Conservation (phyloP, 2,888 invertebrate genomes). For the Monopis laevigella region DNA sequence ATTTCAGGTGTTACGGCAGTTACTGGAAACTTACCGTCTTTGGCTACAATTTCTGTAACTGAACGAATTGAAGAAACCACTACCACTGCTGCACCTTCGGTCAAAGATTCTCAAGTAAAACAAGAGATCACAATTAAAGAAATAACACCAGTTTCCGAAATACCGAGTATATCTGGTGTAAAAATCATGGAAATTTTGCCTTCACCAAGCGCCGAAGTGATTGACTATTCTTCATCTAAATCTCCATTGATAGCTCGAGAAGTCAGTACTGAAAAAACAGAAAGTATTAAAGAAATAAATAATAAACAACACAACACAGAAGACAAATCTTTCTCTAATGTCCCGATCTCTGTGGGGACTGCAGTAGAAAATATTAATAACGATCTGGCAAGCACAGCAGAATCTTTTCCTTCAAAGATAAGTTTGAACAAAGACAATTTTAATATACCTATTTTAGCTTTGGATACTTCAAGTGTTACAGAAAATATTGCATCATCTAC, state of each 20-base stretch:
- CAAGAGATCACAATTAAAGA: conserved; percentile 67
- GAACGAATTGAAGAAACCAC: conserved; percentile 25
- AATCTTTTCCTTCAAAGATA: conserved; percentile 44
- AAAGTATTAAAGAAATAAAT: no score
- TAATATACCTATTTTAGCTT: conserved; percentile 38
- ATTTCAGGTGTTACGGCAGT: conserved; percentile 47
- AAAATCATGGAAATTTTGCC: conserved; percentile 57
- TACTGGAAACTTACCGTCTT: conserved; percentile 31
- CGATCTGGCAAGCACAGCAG: no score
- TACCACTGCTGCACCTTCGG: conserved; percentile 22
- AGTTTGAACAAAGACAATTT: conserved; percentile 46
- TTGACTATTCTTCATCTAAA: conserved; percentile 50
- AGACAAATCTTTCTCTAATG: no score
- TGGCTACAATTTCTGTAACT: conserved; percentile 25
- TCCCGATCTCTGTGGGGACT: no score
- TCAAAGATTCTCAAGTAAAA: conserved; percentile 32
- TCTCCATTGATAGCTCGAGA: conserved; percentile 53
- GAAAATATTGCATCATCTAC: conserved; percentile 24
- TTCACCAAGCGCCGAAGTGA: conserved; percentile 41
- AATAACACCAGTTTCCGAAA: conserved; percentile 65
- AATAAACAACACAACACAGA: no score
- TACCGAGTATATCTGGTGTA: conserved; percentile 50
- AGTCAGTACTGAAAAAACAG: conserved; percentile 11
- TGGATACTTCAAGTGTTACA: conserved; percentile 33
- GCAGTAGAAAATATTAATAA: neutral